Evolutionary conservation across 2,113 vertebrate genomes (phyloP), one percentile per base, ranked within the genome.

Genomic region (Coturnix japonica): DNA sequence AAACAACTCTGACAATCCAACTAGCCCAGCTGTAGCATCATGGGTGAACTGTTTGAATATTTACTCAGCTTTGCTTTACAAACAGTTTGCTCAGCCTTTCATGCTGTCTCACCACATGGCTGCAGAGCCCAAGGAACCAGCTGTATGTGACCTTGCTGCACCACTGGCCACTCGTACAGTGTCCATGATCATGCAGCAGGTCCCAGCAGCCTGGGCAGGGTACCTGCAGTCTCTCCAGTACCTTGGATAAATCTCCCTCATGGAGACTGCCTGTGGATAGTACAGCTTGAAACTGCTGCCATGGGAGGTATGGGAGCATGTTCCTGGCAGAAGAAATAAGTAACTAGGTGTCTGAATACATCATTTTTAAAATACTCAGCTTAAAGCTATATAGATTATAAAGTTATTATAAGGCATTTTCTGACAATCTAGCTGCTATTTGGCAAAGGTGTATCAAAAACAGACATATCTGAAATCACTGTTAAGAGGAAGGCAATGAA

Each of bases 51-150:
- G 11, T 44, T 44, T 31, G 49, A 66, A 26, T 80, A 57, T 66
- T 87, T 82, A 49, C 7, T 59, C 11, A 30, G 28, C 16, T 89
- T 95, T 82, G 28, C 16, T 89, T 95, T 82, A 37, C 14, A 13
- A 84, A 37, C 12, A 66, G 31, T 47, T 70, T 71, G 12, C 44
- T 92, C 30, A 25, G 33, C 6, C 41, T 44, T 87, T 56, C 25
- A 6, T 17, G 6, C 15, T 90, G n/a, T 2, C 43, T 19, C 0
- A 4, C 49, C 21, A 7, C 31, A 33, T 1, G 4, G 57, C 18
- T 51, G 19, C 13, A 39, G 8, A n/a, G 71, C 25, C 37, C 35
- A 16, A 76, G 22, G 15, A 49, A 23, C 8, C 10, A 57, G 6
- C 25, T 71, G 20, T 12, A 59, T 64, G 25, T 12, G 49, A 23